Conservation (phyloP, 2,888 invertebrate species). For the Ectemnius cavifrons region DNA sequence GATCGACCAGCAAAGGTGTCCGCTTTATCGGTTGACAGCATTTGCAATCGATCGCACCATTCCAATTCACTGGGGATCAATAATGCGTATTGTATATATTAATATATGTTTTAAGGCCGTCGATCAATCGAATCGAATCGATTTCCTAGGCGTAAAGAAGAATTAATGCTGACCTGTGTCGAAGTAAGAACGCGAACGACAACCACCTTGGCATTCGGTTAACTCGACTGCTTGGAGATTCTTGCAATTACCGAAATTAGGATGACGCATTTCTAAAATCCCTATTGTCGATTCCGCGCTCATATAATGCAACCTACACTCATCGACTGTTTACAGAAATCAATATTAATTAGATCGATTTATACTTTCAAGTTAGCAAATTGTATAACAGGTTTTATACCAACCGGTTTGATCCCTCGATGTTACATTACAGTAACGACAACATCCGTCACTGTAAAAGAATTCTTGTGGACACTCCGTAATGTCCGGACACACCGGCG, state of each 20-base stretch:
- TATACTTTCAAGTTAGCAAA: too few species aligned
- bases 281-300: slow-evolving; percentile 80
- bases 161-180: slow-evolving; percentile 81
- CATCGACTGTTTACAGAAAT: slow-evolving; percentile 18
- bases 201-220: slow-evolving; percentile 85
- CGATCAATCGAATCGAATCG: too few species aligned
- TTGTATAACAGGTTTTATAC: too few species aligned
- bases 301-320: slow-evolving; percentile 81
- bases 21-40: slow-evolving; percentile 72
- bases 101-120: too few species aligned
- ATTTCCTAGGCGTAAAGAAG: too few species aligned
- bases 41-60: slow-evolving; percentile 69
- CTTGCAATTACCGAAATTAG: slow-evolving; percentile 82
- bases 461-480: slow-evolving; percentile 81
- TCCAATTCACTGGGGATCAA: slow-evolving; percentile 61
- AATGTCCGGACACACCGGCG: slow-evolving; percentile 83
- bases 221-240: slow-evolving; percentile 82
- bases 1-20: slow-evolving; percentile 73
- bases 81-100: too few species aligned
- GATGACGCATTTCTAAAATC: slow-evolving; percentile 79
- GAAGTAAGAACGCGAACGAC: slow-evolving; percentile 85
- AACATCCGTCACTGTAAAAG: slow-evolving; percentile 84
- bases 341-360: too few species aligned
- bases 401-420: slow-evolving; percentile 78
- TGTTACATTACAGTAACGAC: slow-evolving; percentile 82